Evolutionary conservation across 2,888 invertebrate species (phyloP).

Genomic region (Scrobipalpa costella): DNA sequence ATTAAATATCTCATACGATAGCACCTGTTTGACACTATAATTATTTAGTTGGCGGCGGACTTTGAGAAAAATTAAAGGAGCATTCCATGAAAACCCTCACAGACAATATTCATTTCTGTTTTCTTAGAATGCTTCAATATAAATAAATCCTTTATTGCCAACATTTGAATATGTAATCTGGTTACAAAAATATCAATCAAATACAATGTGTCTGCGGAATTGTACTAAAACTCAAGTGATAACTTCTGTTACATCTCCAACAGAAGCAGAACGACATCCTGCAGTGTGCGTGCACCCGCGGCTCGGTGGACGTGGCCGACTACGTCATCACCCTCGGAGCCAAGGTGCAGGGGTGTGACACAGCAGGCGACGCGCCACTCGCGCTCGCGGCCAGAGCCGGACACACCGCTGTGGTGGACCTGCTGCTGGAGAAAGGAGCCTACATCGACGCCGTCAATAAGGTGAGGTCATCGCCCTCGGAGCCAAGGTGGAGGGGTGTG

Average conservation of each 20-base stretch:
- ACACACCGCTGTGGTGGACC: slow-evolving; percentile 83
- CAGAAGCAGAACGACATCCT: slow-evolving; percentile 87
- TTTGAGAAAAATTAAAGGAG: too few species aligned
- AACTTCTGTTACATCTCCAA: slow-evolving; percentile 24
- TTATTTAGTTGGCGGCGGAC: too few species aligned
- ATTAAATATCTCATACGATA: too few species aligned
- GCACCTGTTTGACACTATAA: too few species aligned
- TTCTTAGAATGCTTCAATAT: too few species aligned
- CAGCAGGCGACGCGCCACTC: slow-evolving; percentile 87
- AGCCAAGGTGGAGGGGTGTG: slow-evolving; percentile 83
- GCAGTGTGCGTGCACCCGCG: slow-evolving; percentile 89
- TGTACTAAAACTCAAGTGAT: neutral
- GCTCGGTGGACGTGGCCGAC: slow-evolving; percentile 75
- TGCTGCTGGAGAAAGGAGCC: slow-evolving; percentile 85
- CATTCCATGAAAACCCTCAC: too few species aligned
- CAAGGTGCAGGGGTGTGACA: slow-evolving; percentile 83
- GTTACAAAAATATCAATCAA: too few species aligned
- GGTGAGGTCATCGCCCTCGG: slow-evolving; percentile 79
- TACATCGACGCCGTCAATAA: slow-evolving; percentile 85
- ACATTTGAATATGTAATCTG: too few species aligned
- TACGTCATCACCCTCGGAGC: slow-evolving; percentile 84
- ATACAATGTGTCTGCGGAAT: too few species aligned
- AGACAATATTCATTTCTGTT: too few species aligned
- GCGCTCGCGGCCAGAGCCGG: slow-evolving; percentile 89
- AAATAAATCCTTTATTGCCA: too few species aligned